A percentile compares a stretch with the other conserved stretches of the same genome.
phyloP scores from a whole-genome alignment of 2,888 invertebrate genomes.

The Trachelus stipa region DNA sequence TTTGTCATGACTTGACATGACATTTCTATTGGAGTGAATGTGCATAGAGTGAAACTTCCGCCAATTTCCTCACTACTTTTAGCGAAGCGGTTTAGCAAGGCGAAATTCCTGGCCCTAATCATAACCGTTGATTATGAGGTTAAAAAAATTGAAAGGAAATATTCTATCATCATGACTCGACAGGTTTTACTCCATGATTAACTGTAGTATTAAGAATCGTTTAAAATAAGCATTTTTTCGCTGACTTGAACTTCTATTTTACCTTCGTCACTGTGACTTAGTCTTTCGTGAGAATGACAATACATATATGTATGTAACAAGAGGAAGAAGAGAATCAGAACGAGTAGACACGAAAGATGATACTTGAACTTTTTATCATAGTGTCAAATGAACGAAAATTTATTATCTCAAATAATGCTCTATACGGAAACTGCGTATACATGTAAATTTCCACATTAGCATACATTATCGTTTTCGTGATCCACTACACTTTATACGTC shows the following conservation, averaged over 20 bases:
- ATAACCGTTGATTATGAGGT: not conserved
- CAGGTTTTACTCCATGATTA: too few species aligned
- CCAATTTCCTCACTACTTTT: too few species aligned
- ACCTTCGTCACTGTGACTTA: not conserved
- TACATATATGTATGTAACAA: not conserved
- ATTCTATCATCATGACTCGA: too few species aligned
- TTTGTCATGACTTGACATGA: too few species aligned
- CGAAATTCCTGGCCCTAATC: too few species aligned
- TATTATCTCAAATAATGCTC: not conserved
- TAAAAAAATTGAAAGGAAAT: too few species aligned
- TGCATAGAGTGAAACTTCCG: too few species aligned
- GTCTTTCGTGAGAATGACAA: not conserved
- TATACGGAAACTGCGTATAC: not conserved
- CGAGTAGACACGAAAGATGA: not conserved
- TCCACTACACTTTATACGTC: too few species aligned
- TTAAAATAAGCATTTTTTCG: not conserved
- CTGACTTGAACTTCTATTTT: not conserved
- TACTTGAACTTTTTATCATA: not conserved
- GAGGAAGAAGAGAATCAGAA: not conserved
- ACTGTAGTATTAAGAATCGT: too few species aligned
- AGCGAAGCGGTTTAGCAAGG: too few species aligned
- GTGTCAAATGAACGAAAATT: not conserved
- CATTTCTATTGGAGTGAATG: too few species aligned
- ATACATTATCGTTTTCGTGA: not conserved
- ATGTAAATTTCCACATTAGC: not conserved